These are phyloP conservation scores for Leucophenga varia DNA, from an alignment of 1,140 invertebrate species.

Conservation along the genomic window DNA sequence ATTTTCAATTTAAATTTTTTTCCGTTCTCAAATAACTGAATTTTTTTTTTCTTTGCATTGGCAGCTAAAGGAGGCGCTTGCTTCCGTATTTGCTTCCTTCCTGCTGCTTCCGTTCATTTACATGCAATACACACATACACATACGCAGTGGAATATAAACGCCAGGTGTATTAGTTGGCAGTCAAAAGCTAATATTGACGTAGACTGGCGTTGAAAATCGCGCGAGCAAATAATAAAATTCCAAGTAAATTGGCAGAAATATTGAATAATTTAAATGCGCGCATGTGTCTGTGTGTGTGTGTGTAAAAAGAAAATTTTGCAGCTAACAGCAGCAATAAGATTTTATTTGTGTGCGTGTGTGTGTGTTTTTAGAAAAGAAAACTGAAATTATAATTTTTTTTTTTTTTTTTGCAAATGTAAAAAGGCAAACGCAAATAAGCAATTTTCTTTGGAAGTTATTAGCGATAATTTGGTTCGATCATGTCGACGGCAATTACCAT, in stretches of 20 bases:
- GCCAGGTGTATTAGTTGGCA: too few relatives aligned
- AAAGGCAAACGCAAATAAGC: too few relatives aligned
- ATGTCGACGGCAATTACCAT: conserved; percentile 46
- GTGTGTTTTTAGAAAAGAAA: neutral
- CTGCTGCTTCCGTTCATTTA: conserved; percentile 50
- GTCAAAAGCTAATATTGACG: too few relatives aligned
- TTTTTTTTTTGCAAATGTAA: too few relatives aligned
- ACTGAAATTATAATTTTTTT: too few relatives aligned
- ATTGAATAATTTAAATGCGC: conserved; percentile 34
- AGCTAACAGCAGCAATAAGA: too few relatives aligned
- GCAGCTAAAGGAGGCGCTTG: neutral
- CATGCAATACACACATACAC: conserved; percentile 43
- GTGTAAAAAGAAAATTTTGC: too few relatives aligned
- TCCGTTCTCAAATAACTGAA: too few relatives aligned
- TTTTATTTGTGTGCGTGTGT: conserved; percentile 8
- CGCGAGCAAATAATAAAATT: conserved; percentile 39
- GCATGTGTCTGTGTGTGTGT: conserved; percentile 6
- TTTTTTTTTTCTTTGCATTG: too few relatives aligned
- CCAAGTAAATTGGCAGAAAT: conserved; percentile 48
- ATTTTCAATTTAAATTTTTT: too few relatives aligned
- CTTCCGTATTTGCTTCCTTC: conserved; percentile 47
- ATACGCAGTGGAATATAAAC: too few relatives aligned
- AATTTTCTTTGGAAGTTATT: conserved; percentile 32
- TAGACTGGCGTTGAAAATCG: conserved; percentile 41
- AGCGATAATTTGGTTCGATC: conserved; percentile 48